A percentile compares a stretch with the other conserved stretches of the same genome.
phyloP scores from a whole-genome alignment of 30 jellyfish, hydroid and myxozoan genomes.

The Turritopsis dohrnii region DNA sequence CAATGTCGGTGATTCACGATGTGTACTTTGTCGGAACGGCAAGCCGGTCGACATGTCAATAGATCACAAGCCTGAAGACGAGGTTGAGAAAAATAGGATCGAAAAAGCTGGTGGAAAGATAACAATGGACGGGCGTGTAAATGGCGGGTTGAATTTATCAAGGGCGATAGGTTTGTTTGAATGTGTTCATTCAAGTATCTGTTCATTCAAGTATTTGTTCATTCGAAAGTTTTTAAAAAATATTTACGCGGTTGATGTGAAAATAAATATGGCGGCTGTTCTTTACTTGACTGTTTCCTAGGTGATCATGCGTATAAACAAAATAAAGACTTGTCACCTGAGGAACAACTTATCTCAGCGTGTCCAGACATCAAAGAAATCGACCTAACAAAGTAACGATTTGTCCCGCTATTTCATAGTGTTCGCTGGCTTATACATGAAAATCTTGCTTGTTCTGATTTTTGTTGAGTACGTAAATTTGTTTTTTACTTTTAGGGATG shows the following conservation, averaged over 20 bases:
- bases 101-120: conserved; percentile 75
- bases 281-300: no score
- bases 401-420: not conserved
- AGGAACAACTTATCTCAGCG: conserved; percentile 63
- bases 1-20: conserved; percentile 85
- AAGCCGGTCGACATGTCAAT: conserved; percentile 71
- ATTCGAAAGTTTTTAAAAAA: not conserved
- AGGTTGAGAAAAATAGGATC: conserved; percentile 53
- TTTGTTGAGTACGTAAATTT: not conserved
- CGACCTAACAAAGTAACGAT: conserved; percentile 50
- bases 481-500: conserved; percentile 41
- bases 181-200: not conserved
- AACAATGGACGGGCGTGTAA: conserved; percentile 75
- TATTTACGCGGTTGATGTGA: not conserved
- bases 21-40: conserved; percentile 68
- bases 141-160: conserved; percentile 80
- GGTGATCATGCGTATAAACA: conserved; percentile 81
- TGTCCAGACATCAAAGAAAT: conserved; percentile 57
- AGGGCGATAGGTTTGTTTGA: conserved; percentile 73
- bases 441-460: no score
- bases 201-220: not conserved
- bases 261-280: no score
- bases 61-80: conserved; percentile 92
- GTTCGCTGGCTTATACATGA: not conserved
- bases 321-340: conserved; percentile 52